Conservation (phyloP, 35 echinoderm and acorn worm species). For the Amphiura filiformis region DNA sequence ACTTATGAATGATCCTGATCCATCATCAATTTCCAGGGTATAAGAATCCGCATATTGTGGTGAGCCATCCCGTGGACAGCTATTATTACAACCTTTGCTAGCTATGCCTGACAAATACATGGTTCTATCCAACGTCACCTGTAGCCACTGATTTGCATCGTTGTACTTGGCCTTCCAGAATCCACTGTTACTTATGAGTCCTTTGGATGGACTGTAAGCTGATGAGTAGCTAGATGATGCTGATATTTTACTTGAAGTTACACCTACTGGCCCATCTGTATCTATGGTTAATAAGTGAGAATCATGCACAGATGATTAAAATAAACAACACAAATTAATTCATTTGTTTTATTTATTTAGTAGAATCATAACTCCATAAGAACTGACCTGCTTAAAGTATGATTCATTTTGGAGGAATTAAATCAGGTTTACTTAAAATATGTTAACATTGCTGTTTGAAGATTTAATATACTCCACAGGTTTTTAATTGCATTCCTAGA, state of each 20-base stretch:
- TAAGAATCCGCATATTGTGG: slow-evolving; percentile 29
- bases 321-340: not conserved
- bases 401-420: too few species aligned
- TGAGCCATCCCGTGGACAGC: slow-evolving; percentile 10
- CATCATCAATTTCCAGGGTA: slow-evolving; percentile 20
- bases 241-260: not conserved
- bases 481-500: too few species aligned
- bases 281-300: not conserved
- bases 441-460: too few species aligned
- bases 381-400: too few species aligned
- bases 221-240: not conserved
- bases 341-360: not conserved
- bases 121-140: slow-evolving; percentile 10
- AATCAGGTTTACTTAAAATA: too few species aligned
- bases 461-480: too few species aligned
- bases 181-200: not conserved
- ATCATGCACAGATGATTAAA: not conserved
- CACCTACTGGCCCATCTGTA: not conserved
- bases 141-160: not conserved
- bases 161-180: slow-evolving; percentile 17
- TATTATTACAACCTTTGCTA: slow-evolving; percentile 30
- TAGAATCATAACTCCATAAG: too few species aligned
- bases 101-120: slow-evolving; percentile 29
- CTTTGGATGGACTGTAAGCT: not conserved
- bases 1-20: not conserved